Evolutionary conservation across 2,113 vertebrate genomes (phyloP).

Genomic region (Fregata magnificens): DNA sequence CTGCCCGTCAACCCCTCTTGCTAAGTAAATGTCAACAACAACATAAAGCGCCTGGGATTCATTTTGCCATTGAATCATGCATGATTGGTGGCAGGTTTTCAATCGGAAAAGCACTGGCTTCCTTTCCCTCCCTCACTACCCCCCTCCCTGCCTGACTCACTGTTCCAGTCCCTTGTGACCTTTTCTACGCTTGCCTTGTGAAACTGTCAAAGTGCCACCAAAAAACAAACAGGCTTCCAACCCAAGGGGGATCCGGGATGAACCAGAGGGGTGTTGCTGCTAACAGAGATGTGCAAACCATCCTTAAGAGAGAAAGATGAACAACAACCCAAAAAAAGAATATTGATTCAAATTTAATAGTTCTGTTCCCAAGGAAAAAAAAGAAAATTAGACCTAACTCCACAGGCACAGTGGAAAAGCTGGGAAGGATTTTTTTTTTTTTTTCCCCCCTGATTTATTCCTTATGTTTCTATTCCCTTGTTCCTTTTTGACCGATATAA

Average conservation of each 20-base stretch:
- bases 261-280: not conserved
- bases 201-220: slow-evolving; percentile 8
- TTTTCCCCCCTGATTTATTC: not conserved
- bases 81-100: slow-evolving; percentile 16
- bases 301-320: not conserved
- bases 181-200: not conserved
- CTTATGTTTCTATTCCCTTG: slow-evolving; percentile 5
- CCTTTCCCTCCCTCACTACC: not conserved
- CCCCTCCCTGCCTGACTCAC: slow-evolving; percentile 19
- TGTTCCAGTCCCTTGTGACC: slow-evolving; percentile 11
- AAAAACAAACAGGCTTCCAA: not conserved
- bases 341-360: not conserved
- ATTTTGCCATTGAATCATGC: slow-evolving; percentile 27
- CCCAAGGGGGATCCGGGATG: not conserved
- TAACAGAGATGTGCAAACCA: not conserved
- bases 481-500: not conserved
- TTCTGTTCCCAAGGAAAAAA: not conserved
- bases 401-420: not conserved
- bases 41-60: slow-evolving; percentile 24
- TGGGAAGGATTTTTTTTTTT: not conserved
- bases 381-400: not conserved
- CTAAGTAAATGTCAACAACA: slow-evolving; percentile 19
- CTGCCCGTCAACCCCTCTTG: not conserved
- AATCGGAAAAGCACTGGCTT: slow-evolving; percentile 6
- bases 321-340: not conserved